phyloP scores from a whole-genome alignment of 2,888 invertebrate species.

The Suillia variegata region DNA sequence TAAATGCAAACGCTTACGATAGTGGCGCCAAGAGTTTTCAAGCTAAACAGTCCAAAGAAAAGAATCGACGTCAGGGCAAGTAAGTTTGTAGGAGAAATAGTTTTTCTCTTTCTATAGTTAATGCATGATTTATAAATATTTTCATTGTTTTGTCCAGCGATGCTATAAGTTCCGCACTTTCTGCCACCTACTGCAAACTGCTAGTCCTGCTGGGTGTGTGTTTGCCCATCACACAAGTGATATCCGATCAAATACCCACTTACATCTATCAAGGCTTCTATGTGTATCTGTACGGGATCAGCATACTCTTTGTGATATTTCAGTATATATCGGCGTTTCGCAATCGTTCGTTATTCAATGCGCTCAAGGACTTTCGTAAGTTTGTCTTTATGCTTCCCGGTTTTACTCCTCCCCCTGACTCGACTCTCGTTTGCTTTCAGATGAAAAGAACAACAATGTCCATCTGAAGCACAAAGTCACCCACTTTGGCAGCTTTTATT shows the following conservation, averaged over 20 bases:
- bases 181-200: conserved; percentile 83
- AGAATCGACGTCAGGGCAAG: conserved; percentile 63
- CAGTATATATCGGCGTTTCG: conserved; percentile 72
- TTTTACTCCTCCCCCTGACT: not conserved
- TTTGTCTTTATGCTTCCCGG: conserved; percentile 17
- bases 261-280: conserved; percentile 85
- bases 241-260: conserved; percentile 76
- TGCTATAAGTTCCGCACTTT: conserved; percentile 74
- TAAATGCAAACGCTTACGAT: conserved; percentile 42
- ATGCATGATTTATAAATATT: not conserved
- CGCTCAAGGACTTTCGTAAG: conserved; percentile 64
- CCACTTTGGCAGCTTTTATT: conserved; percentile 85
- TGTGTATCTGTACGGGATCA: conserved; percentile 78
- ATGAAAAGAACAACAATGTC: conserved; percentile 56
- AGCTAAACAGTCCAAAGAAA: conserved; percentile 54
- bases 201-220: conserved; percentile 83
- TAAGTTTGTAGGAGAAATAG: conserved; percentile 45
- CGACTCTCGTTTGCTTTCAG: conserved; percentile 34
- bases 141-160: conserved; percentile 63
- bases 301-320: conserved; percentile 77
- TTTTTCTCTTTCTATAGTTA: not conserved
- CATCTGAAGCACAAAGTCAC: conserved; percentile 59
- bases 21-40: conserved; percentile 49
- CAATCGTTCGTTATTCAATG: conserved; percentile 68
- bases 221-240: conserved; percentile 85